phyloP scores from a whole-genome alignment of 2,797 vertebrate genomes.

The Percopsis omiscomaycus region DNA sequence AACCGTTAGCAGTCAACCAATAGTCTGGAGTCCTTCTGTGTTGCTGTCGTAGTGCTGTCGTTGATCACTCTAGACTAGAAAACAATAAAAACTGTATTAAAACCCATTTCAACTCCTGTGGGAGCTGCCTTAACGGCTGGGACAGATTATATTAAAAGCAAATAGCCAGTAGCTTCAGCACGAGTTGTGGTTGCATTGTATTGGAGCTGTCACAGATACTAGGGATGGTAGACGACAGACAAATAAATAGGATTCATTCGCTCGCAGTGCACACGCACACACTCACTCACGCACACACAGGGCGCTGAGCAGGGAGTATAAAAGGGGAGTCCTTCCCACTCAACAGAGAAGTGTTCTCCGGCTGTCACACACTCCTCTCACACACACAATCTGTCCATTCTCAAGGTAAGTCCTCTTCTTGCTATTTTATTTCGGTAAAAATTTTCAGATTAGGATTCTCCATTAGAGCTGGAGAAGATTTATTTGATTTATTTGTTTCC shows the following conservation, averaged over 20 bases:
- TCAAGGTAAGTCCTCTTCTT: constrained; percentile 64
- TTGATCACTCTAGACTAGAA: too few species aligned
- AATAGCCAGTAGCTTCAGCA: constrained; percentile 56
- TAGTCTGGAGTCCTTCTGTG: too few species aligned
- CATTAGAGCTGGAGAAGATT: neutral
- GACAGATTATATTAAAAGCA: constrained; percentile 29
- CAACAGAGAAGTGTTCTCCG: constrained; percentile 64
- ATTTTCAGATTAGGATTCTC: neutral
- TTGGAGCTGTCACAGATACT: constrained; percentile 31
- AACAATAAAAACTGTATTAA: too few species aligned
- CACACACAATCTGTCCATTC: constrained; percentile 39
- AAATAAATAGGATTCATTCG: constrained; percentile 36
- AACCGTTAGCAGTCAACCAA: too few species aligned
- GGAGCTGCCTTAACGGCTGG: neutral
- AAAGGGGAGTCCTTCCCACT: constrained; percentile 71
- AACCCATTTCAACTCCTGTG: too few species aligned
- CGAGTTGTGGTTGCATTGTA: neutral
- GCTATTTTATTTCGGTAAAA: neutral
- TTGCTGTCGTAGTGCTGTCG: too few species aligned
- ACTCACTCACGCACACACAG: constrained; percentile 38
- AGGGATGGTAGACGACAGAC: constrained; percentile 24
- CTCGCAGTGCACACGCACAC: constrained; percentile 33
- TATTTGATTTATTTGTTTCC: neutral
- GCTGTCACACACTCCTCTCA: constrained; percentile 56
- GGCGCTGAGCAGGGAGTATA: constrained; percentile 70